Evolutionary conservation across 1,140 invertebrate species (phyloP), one percentile per base, ranked within the genome.

Genomic region (Eubasilissa regina): DNA sequence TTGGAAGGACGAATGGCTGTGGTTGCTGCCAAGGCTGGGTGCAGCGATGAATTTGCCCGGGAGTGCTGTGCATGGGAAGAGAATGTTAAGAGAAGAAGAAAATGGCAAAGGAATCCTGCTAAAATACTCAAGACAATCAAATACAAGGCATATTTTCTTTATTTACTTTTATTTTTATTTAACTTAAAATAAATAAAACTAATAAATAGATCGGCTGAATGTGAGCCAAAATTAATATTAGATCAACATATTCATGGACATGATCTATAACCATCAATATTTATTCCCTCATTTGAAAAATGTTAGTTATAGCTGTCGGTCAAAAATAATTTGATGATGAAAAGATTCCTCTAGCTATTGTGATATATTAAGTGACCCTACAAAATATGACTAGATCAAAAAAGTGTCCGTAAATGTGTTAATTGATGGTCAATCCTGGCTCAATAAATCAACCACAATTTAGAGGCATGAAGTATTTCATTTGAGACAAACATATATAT

Each of bases 21-120:
- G 55, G 56, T 70, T 4, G 43, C 25, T 17, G 48, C 13, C 35
- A 75, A 68, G n/a, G 25, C 62, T 7, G 73, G 19, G 25, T 66
- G 43, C 15, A 76, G 60, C 12, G 79, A 80, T 72, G 79, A 80
- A 35, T 80, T 80, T 15, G 62, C 74, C 64, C 47, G 74, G 0
- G 73, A 80, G 45, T 75, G 64, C 19, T 80, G 53, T 35, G 44
- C 21, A 13, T 76, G 48, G 21, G 79, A 80, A 51, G 68, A 35
- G 12, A 25, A 56, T 9, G 15, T n/a, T 11, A 80, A 72, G 21
- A 45, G 11, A 6, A 66, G 43, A 75, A 80, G 44, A n/a, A 44
- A 62, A 53, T 62, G 74, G 73, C 64, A 76, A 62, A 51, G 58
- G 53, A 77, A 77, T 68, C 72, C 64, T 13, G 70, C 74, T 9